Conservation (phyloP, 2,888 invertebrate genomes). For the Hybos culiciformis region DNA sequence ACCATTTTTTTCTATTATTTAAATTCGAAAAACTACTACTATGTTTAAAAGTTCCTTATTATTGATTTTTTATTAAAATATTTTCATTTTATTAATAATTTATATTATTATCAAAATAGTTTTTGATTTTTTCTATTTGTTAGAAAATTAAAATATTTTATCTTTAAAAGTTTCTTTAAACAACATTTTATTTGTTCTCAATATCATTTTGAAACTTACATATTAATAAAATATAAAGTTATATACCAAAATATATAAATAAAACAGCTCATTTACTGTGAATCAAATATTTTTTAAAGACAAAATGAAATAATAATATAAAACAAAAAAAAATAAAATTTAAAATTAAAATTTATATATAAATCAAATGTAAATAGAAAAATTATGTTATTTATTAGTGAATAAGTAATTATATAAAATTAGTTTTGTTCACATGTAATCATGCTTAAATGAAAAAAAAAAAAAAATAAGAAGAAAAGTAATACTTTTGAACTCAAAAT, state of each 20-base stretch:
- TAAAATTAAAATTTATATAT: neutral
- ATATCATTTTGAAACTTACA: too few relatives aligned
- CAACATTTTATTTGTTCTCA: too few relatives aligned
- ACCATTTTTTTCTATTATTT: too few relatives aligned
- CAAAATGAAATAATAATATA: constrained; percentile 3
- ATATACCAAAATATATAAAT: constrained; percentile 7
- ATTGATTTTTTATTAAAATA: too few relatives aligned
- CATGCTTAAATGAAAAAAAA: neutral
- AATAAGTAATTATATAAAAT: neutral
- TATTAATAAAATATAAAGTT: constrained; percentile 6
- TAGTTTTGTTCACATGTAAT: neutral
- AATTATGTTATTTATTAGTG: neutral
- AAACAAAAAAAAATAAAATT: constrained; percentile 2
- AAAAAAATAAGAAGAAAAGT: neutral
- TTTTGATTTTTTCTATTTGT: too few relatives aligned
- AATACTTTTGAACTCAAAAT: neutral
- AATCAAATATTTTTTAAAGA: constrained; percentile 11
- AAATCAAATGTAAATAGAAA: neutral
- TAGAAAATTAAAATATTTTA: too few relatives aligned
- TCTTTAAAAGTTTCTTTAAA: too few relatives aligned
- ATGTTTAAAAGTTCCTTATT: too few relatives aligned
- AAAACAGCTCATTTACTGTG: constrained; percentile 13
- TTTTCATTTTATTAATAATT: too few relatives aligned
- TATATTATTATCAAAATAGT: too few relatives aligned
- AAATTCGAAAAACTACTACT: too few relatives aligned